A percentile compares a stretch with the other conserved stretches of the same genome.
Conservation (phyloP, 2,113 vertebrate species). For the Pseudorasbora parva region DNA sequence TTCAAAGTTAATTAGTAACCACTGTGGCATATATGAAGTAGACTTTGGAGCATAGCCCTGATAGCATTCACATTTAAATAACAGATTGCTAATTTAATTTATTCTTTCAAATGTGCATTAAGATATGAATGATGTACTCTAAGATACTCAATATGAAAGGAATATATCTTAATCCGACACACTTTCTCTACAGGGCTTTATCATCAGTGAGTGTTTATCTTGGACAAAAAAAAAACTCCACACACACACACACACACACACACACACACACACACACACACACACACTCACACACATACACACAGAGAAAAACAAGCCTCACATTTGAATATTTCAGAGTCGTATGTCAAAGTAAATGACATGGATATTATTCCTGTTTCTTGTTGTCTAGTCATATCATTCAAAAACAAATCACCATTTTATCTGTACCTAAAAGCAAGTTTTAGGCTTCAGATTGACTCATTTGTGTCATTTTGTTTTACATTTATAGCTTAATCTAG, state of each 20-base stretch:
- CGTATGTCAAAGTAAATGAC: not conserved
- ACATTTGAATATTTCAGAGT: not conserved
- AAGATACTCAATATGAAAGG: not conserved
- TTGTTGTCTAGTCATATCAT: not conserved
- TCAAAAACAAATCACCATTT: constrained; percentile 4
- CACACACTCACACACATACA: rapidly evolving
- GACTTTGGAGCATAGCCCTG: constrained; percentile 51
- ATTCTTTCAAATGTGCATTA: not conserved
- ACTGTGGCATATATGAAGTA: constrained; percentile 4
- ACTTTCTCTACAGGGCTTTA: not conserved
- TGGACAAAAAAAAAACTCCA: not conserved
- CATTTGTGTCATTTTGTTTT: not conserved
- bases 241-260: not conserved
- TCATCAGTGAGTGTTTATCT: not conserved
- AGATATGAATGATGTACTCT: not conserved
- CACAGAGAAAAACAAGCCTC: not conserved
- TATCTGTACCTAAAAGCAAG: not conserved
- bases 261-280: not conserved
- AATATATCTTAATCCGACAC: not conserved
- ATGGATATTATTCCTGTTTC: not conserved
- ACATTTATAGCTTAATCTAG: not conserved
- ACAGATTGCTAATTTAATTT: constrained; percentile 32
- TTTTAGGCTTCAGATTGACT: not conserved
- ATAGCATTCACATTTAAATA: constrained; percentile 19
- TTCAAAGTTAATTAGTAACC: constrained; percentile 60